Conservation (phyloP, 2,797 vertebrate species). For the Acipenser transmontanus region DNA sequence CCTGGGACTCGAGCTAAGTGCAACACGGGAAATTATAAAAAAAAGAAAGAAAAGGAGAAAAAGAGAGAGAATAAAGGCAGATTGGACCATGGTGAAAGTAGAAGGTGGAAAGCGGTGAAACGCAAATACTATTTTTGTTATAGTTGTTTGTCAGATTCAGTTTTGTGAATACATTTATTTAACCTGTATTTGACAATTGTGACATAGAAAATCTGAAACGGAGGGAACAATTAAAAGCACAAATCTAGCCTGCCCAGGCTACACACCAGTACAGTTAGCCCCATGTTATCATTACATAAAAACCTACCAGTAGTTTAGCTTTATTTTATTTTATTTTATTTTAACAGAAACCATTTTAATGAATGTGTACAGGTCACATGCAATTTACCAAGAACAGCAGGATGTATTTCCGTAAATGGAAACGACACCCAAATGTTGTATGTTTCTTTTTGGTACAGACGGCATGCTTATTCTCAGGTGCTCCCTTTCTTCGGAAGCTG, state of each 20-base stretch:
- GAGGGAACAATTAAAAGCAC: no score
- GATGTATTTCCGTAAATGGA: not conserved
- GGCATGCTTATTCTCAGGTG: not conserved
- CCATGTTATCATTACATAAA: no score
- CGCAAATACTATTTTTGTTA: slow-evolving; percentile 3
- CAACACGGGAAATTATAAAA: no score
- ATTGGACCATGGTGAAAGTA: slow-evolving; percentile 25
- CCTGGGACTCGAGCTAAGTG: slow-evolving; percentile 45
- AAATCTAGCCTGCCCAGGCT: no score
- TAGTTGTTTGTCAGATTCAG: slow-evolving; percentile 25
- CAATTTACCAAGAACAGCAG: not conserved
- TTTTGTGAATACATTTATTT: slow-evolving; percentile 16
- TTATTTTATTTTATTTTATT: no score
- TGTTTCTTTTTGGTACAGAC: not conserved
- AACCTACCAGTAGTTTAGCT: no score
- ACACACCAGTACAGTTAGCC: no score
- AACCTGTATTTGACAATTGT: no score
- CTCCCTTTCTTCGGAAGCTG: slow-evolving; percentile 11
- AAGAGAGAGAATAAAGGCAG: slow-evolving; percentile 19
- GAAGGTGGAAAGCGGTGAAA: slow-evolving; percentile 20
- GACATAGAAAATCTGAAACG: no score
- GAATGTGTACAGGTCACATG: no score
- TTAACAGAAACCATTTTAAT: no score
- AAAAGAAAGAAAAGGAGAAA: slow-evolving; percentile 17
- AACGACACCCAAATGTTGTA: not conserved